Evolutionary conservation across 2,797 vertebrate genomes (phyloP), one percentile per base, ranked within the genome.

Genomic region (Oceanodroma leucorhoa): DNA sequence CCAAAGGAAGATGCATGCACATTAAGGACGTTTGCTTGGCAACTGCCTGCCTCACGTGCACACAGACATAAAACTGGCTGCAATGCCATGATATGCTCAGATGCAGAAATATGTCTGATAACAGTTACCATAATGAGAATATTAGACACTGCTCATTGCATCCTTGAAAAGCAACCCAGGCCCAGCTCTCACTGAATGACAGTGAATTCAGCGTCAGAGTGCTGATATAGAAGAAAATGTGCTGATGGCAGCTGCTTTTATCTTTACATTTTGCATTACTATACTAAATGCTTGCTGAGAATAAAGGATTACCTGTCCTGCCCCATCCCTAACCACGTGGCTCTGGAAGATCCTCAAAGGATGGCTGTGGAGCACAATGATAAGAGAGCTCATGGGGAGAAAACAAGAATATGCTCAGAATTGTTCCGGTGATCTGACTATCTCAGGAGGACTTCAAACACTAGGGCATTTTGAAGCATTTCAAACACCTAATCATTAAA

Each of bases 131-230:
- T 91, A 93, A 95, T 86, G 43, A 95, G 36, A 32, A 14, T 71
- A 77, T 91, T 84, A 95, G 88, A 79, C 57, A 89, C 66, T 79
- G 58, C 65, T 95, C 62, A 71, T 65, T 90, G 67, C 75, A 58
- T 77, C 71, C 40, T 57, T 92, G 90, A 77, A 94, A 95, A 80
- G 29, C 51, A 90, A 55, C 20, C 17, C 60, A 67, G 45, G 32
- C 64, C 45, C 38, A 78, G 41, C 23, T 89, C 46, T 81, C 19
- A 58, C 22, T 70, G 70, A 95, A 82, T 23, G 54, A 79, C 84
- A 51, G 18, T 76, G 71, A 95, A 85, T 91, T 89, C 50, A 65
- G 23, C 57, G 85, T 46, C 66, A 67, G 60, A 89, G 58, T 50
- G 43, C 38, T 83, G 38, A 85, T 65, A 77, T 9, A 24, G 50